Percentiles rank a stretch among this genome's conserved stretches.
phyloP scores from a whole-genome alignment of 2,888 invertebrate genomes.

The Tachina lurida region DNA sequence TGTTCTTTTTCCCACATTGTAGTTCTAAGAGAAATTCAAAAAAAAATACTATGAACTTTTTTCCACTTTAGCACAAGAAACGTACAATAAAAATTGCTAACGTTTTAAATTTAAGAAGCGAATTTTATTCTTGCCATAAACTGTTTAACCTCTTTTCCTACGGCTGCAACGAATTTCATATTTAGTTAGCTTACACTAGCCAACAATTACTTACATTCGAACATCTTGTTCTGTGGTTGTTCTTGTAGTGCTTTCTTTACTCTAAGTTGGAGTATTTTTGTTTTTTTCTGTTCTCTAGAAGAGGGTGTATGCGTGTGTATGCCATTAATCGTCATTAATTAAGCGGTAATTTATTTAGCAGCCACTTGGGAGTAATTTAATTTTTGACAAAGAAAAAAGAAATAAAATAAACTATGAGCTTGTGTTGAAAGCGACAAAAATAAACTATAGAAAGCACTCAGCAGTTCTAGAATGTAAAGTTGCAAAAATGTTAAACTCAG shows the following conservation, averaged over 20 bases:
- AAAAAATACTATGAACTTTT: conserved; percentile 20
- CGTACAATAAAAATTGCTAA: background rate
- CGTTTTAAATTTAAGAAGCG: conserved; percentile 41
- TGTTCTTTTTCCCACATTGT: background rate
- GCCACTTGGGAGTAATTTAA: conserved; percentile 74
- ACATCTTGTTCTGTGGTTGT: conserved; percentile 38
- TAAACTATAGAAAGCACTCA: conserved; percentile 42
- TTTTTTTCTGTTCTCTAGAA: conserved; percentile 15
- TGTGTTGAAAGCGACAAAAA: conserved; percentile 32
- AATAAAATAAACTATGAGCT: conserved; percentile 52
- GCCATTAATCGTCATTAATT: conserved; percentile 73
- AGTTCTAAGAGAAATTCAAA: background rate
- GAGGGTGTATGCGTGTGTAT: conserved; percentile 62
- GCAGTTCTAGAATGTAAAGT: conserved; percentile 40
- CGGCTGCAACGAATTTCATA: background rate
- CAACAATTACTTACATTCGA: conserved; percentile 29
- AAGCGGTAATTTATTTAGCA: conserved; percentile 74
- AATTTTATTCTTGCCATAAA: conserved; percentile 1
- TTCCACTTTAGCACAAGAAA: background rate
- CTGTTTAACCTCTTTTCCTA: conserved; percentile 1
- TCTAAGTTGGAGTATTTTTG: conserved; percentile 12
- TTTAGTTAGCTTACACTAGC: conserved; percentile 5
- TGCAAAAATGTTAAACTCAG: conserved; percentile 26
- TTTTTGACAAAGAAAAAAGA: conserved; percentile 64
- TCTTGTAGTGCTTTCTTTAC: conserved; percentile 7